These are phyloP conservation scores for Spilogale gracilis DNA, from an alignment of 2,113 vertebrate species.

Conservation along the genomic window DNA sequence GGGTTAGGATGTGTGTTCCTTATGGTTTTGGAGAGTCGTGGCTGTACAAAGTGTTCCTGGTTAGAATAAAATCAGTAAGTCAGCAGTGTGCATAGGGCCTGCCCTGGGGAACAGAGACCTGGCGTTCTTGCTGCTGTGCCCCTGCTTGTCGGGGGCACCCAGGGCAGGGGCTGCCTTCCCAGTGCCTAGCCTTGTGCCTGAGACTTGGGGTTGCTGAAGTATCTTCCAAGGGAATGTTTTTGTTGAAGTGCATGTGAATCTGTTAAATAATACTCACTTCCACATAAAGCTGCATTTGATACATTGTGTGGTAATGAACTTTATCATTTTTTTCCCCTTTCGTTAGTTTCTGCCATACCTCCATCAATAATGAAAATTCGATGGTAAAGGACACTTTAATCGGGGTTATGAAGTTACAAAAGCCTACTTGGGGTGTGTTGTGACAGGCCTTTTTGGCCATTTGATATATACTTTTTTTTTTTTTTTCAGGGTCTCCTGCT, in stretches of 20 bases:
- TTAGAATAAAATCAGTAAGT: not conserved
- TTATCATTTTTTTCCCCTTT: not conserved
- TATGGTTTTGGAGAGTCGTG: not conserved
- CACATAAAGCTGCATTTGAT: not conserved
- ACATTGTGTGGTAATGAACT: not conserved
- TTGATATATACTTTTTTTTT: not conserved
- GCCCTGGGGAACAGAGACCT: rapidly evolving
- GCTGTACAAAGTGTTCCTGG: not conserved
- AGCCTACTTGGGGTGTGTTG: not conserved
- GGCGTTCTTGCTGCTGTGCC: not conserved
- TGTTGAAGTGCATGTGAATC: not conserved
- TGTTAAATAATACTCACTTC: not conserved
- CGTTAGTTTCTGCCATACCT: not conserved
- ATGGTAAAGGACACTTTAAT: not conserved
- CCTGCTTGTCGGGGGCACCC: not conserved
- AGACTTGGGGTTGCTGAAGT: too few relatives aligned
- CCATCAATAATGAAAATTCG: not conserved
- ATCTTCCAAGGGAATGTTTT: not conserved
- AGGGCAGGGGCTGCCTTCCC: rapidly evolving
- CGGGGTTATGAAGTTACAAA: not conserved
- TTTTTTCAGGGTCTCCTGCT: not conserved
- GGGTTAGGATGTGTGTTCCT: not conserved
- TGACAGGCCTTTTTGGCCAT: not conserved
- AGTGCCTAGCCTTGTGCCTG: too few relatives aligned
- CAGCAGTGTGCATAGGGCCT: too few relatives aligned